Evolutionary conservation across 1,140 invertebrate genomes (phyloP), one percentile per base, ranked within the genome.

Genomic region (Penaeus chinensis): DNA sequence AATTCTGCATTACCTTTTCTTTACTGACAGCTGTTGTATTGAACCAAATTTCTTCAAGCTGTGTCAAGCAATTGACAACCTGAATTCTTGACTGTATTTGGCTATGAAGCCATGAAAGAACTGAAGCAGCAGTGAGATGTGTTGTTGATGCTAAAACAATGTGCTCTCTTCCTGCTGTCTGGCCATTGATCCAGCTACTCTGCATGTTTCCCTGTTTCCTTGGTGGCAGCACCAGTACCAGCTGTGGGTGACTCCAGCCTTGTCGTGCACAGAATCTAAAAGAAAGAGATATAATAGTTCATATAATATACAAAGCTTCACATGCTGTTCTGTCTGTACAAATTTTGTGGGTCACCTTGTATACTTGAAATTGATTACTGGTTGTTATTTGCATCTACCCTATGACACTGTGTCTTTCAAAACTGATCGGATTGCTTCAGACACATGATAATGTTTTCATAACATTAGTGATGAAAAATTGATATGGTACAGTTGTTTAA

Each of bases 181-280:
- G 62, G 27, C 61, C 24, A n/a, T 37, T 69, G 37, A 24, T 82
- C n/a, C 62, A 60, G 77, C 47, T 62, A 22, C 54, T 87, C 37
- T 32, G 37, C 61, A 65, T 82, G 10, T 76, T 47, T 76, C 18
- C 32, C 18, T 85, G 83, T 24, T 78, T 61, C 61, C 27, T 65
- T 65, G 86, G 74, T 3, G 86, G 86, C 47, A 87, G 37, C 47
- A 87, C 82, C 18, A 87, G 60, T 20, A 87, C 65, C 62, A 87
- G 74, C 61, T 87, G 86, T 37, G 86, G 86, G 71, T 82, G 86
- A 60, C 80, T 87, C 86, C 86, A 87, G 10, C 86, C 86, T 66
- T 87, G 86, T 13, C 42, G 66, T n/a, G 86, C 86, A 87, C 86
- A 87, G 32, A 87, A 87, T 60, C 86, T 87, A 69, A 77, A 78